A percentile compares a stretch with the other conserved stretches of the same genome.
phyloP scores from a whole-genome alignment of 2,888 invertebrate genomes.

The Eugnorisma glareosa region DNA sequence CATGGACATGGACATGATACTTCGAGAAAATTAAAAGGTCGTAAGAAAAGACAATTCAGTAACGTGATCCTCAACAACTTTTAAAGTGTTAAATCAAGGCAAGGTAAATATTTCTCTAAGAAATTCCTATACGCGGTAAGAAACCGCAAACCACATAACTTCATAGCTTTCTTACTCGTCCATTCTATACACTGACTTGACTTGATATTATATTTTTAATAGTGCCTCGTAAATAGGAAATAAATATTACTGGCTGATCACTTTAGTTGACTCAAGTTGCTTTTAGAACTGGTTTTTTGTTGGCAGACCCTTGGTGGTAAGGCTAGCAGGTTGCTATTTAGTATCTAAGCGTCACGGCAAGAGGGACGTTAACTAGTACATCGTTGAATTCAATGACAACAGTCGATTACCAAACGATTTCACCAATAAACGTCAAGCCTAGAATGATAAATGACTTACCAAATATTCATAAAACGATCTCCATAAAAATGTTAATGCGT shows the following conservation, averaged over 20 bases:
- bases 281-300: slow-evolving; percentile 39
- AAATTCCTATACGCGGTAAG: slow-evolving; percentile 56
- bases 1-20: too few species aligned
- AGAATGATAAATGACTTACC: slow-evolving; percentile 52
- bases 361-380: background rate
- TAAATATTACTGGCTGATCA: slow-evolving; percentile 24
- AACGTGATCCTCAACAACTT: slow-evolving; percentile 19
- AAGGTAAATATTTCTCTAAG: slow-evolving; percentile 52
- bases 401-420: slow-evolving; percentile 35
- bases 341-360: slow-evolving; percentile 17
- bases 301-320: slow-evolving; percentile 22
- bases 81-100: slow-evolving; percentile 8
- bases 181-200: slow-evolving; percentile 46
- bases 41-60: background rate
- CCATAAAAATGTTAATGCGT: slow-evolving; percentile 61
- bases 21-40: background rate
- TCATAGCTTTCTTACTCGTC: slow-evolving; percentile 43
- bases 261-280: slow-evolving; percentile 7
- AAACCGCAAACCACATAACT: slow-evolving; percentile 65
- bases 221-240: slow-evolving; percentile 44
- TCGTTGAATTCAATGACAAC: slow-evolving; percentile 29
- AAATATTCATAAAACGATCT: slow-evolving; percentile 59
- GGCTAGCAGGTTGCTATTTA: slow-evolving; percentile 16
- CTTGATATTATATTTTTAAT: slow-evolving; percentile 44
- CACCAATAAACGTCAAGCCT: slow-evolving; percentile 26